Percentiles rank a stretch among this genome's conserved stretches.
phyloP scores from a whole-genome alignment of 2,888 invertebrate species.

The Fissipunctia ypsillon region DNA sequence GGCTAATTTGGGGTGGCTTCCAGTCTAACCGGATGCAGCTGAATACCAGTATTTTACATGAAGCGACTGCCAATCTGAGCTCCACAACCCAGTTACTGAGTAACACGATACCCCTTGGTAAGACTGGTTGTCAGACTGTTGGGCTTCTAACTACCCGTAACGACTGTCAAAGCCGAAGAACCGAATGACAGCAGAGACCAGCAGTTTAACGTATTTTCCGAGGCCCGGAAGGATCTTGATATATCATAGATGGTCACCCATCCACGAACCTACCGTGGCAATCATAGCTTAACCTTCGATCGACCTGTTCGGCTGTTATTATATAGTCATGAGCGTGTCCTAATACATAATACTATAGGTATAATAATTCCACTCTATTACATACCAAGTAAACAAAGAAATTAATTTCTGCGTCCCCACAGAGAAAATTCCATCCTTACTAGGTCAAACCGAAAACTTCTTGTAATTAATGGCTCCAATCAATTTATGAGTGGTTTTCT shows the following conservation, averaged over 20 bases:
- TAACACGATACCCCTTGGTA: neutral
- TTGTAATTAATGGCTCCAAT: slow-evolving; percentile 70
- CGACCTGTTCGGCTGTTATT: neutral
- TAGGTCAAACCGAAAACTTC: slow-evolving; percentile 55
- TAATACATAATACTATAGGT: neutral
- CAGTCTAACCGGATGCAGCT: neutral
- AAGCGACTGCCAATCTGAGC: neutral
- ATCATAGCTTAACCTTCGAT: neutral
- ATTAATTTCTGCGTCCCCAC: slow-evolving; percentile 19
- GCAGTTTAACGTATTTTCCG: no score
- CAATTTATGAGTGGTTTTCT: slow-evolving; percentile 75
- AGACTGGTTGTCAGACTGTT: neutral
- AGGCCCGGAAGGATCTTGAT: neutral
- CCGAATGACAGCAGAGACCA: no score
- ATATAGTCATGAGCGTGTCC: neutral
- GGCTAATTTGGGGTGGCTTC: neutral
- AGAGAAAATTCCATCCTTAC: slow-evolving; percentile 18
- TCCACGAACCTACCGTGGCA: neutral
- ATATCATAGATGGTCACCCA: neutral
- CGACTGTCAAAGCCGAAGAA: neutral
- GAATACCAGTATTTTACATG: neutral
- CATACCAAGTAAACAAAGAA: slow-evolving; percentile 34
- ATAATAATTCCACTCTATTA: neutral
- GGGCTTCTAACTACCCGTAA: no score
- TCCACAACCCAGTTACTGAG: neutral